These are phyloP conservation scores for Ranitomeya imitator DNA, from an alignment of 2,113 vertebrate genomes.

Conservation along the genomic window DNA sequence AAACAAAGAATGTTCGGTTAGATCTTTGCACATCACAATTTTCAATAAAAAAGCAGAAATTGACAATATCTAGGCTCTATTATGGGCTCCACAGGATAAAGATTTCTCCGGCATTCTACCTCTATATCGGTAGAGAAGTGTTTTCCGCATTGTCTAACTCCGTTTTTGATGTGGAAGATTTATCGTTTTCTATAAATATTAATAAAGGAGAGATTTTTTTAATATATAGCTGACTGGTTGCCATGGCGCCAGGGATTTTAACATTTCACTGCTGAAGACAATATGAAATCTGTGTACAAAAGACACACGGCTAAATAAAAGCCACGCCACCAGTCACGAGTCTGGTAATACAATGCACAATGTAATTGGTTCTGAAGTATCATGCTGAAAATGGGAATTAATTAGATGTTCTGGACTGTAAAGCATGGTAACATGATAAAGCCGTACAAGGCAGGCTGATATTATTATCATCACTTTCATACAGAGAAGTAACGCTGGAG, in stretches of 20 bases:
- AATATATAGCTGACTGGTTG: background rate
- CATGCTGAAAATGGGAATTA: background rate
- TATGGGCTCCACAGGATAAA: background rate
- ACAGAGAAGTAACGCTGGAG: background rate
- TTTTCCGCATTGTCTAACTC: background rate
- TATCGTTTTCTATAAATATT: background rate
- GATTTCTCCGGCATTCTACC: background rate
- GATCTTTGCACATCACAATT: background rate
- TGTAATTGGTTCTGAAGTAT: background rate
- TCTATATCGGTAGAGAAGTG: background rate
- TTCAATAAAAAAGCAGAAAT: background rate
- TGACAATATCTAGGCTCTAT: background rate
- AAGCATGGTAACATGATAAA: slow-evolving; percentile 15
- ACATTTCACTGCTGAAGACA: background rate
- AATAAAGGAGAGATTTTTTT: background rate
- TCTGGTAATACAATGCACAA: background rate
- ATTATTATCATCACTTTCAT: background rate
- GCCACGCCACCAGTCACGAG: background rate
- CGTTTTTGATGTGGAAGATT: background rate
- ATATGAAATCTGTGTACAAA: background rate
- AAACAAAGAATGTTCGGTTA: background rate
- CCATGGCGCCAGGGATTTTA: background rate
- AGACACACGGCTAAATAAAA: background rate
- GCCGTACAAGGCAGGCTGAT: background rate
- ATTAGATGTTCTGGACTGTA: background rate